These are phyloP conservation scores for Ophraella communa DNA, from an alignment of 2,888 invertebrate genomes.

Conservation along the genomic window DNA sequence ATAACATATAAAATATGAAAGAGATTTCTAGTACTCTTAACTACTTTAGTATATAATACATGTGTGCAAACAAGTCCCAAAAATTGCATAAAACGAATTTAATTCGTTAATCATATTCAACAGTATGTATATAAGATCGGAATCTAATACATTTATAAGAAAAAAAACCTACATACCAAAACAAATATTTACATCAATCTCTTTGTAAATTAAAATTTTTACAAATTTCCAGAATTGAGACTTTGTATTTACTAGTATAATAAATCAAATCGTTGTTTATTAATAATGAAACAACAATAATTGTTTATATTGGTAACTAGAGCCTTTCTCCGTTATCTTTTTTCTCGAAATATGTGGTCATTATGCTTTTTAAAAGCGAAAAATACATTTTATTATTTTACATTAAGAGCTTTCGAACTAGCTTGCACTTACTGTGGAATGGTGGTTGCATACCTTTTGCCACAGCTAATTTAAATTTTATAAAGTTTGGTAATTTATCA, in stretches of 20 bases:
- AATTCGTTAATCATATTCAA: neutral
- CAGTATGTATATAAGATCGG: too few relatives aligned
- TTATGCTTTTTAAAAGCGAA: neutral
- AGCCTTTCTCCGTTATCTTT: too few relatives aligned
- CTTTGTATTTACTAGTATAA: too few relatives aligned
- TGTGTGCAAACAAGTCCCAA: neutral
- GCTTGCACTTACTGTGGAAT: conserved; percentile 14
- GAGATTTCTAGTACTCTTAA: conserved; percentile 32
- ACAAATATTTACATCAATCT: too few relatives aligned
- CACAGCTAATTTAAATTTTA: conserved; percentile 11
- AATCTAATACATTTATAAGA: too few relatives aligned
- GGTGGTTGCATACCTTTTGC: conserved; percentile 26
- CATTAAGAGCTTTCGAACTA: neutral
- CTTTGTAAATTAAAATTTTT: too few relatives aligned
- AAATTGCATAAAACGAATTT: neutral
- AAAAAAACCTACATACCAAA: too few relatives aligned
- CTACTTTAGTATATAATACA: conserved; percentile 22
- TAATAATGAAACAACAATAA: too few relatives aligned
- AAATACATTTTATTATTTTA: neutral
- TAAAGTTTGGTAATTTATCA: conserved; percentile 20
- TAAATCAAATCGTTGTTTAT: too few relatives aligned
- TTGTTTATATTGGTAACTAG: too few relatives aligned
- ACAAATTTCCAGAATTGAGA: too few relatives aligned
- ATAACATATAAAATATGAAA: conserved; percentile 41
- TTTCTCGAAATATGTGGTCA: neutral